A percentile compares a stretch with the other conserved stretches of the same genome.
Conservation (phyloP, 1,140 invertebrate genomes). For the Xylocopa sonorina region DNA sequence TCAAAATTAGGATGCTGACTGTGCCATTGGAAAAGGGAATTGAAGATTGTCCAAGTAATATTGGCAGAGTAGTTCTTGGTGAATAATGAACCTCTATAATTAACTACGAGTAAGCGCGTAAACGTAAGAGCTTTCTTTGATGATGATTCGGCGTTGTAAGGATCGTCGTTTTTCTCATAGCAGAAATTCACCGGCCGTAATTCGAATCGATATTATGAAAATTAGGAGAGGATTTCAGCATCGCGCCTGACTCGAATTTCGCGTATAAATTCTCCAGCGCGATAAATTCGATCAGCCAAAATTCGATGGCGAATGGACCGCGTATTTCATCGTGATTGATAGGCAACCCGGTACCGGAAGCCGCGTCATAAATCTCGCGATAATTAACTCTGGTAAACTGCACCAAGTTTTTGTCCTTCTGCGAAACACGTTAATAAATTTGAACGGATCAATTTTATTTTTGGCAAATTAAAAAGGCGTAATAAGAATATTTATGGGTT, state of each 20-base stretch:
- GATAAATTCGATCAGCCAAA: slow-evolving; percentile 31
- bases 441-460: no score
- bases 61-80: slow-evolving; percentile 40
- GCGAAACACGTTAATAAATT: neutral
- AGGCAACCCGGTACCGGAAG: slow-evolving; percentile 7
- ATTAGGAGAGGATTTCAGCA: neutral
- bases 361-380: slow-evolving; percentile 27
- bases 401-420: neutral
- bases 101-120: slow-evolving; percentile 17
- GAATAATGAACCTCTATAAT: slow-evolving; percentile 45
- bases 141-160: neutral
- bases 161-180: neutral
- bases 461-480: no score
- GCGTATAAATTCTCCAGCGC: slow-evolving; percentile 20
- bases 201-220: neutral
- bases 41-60: slow-evolving; percentile 50
- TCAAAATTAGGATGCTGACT: slow-evolving; percentile 50
- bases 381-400: slow-evolving; percentile 19
- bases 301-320: slow-evolving; percentile 5
- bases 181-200: no score
- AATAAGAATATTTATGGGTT: no score
- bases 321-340: slow-evolving; percentile 32
- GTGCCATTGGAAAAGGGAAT: slow-evolving; percentile 31
- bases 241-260: neutral
- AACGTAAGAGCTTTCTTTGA: slow-evolving; percentile 34